Conservation (phyloP, 2,797 vertebrate genomes). For the Hippoglossus hippoglossus region DNA sequence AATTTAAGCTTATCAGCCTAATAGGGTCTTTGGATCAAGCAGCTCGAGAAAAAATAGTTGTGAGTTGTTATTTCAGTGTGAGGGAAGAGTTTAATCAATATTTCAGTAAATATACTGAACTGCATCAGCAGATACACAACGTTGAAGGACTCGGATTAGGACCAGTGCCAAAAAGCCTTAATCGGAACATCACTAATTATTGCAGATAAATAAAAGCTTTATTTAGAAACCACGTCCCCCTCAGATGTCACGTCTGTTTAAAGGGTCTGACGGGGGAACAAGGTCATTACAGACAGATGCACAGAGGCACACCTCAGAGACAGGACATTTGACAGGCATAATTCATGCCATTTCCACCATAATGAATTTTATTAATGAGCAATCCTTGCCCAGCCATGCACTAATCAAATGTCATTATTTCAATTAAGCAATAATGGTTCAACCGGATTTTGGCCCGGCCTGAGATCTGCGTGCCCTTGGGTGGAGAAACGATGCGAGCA, state of each 20-base stretch:
- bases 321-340: conserved; percentile 23
- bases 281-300: conserved; percentile 16
- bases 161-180: background rate
- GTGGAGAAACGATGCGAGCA: conserved; percentile 40
- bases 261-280: conserved; percentile 16
- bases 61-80: no score
- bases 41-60: background rate
- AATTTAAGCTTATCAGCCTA: background rate
- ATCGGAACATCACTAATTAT: background rate
- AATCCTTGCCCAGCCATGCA: conserved; percentile 39
- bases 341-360: conserved; percentile 53
- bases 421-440: conserved; percentile 61
- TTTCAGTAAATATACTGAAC: no score
- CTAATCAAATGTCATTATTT: conserved; percentile 70
- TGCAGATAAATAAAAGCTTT: background rate
- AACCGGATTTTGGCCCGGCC: conserved; percentile 40
- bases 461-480: conserved; percentile 55
- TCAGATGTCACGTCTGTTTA: conserved; percentile 2
- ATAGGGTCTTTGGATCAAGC: background rate
- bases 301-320: conserved; percentile 29
- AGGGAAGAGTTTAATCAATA: no score
- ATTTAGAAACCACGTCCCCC: background rate
- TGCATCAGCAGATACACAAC: background rate
- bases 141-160: background rate
- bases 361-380: conserved; percentile 50